Conservation (phyloP, 92 coral and sea anemone genomes). For the Zoanthus gigantus region DNA sequence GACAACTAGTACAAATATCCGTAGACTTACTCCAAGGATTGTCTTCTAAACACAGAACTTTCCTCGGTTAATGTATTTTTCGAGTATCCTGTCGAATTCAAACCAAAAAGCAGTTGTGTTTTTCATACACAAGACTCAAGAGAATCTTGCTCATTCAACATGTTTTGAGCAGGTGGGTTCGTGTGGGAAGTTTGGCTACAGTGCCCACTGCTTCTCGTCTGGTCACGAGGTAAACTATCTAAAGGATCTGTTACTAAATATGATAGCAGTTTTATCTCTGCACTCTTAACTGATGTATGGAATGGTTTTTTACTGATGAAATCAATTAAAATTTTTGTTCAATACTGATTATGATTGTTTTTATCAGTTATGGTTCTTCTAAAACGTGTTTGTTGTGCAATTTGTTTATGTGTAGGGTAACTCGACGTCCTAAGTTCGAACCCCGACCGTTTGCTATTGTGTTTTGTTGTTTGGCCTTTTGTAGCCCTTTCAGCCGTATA, state of each 20-base stretch:
- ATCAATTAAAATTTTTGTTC: neutral
- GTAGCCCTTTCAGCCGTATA: too few relatives aligned
- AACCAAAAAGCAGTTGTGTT: neutral
- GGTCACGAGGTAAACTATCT: neutral
- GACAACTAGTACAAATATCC: neutral
- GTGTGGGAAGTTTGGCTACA: neutral
- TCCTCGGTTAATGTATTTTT: neutral
- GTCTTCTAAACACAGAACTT: neutral
- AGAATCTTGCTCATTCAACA: neutral
- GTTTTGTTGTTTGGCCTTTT: too few relatives aligned
- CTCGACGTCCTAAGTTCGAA: neutral
- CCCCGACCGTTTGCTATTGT: too few relatives aligned
- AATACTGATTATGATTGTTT: neutral
- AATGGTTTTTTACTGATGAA: constrained; percentile 28
- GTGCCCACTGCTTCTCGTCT: neutral
- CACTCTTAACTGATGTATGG: constrained; percentile 18
- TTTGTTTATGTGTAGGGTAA: neutral
- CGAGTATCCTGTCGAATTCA: neutral
- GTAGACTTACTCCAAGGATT: too few relatives aligned
- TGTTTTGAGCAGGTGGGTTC: neutral
- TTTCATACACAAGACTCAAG: neutral
- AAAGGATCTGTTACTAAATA: neutral
- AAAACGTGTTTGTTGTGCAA: neutral
- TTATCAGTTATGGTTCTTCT: too few relatives aligned
- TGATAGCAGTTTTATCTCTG: constrained; percentile 1